A percentile compares a stretch with the other conserved stretches of the same genome.
phyloP scores from a whole-genome alignment of 1,140 invertebrate species.

The Frieseomelitta varia region DNA sequence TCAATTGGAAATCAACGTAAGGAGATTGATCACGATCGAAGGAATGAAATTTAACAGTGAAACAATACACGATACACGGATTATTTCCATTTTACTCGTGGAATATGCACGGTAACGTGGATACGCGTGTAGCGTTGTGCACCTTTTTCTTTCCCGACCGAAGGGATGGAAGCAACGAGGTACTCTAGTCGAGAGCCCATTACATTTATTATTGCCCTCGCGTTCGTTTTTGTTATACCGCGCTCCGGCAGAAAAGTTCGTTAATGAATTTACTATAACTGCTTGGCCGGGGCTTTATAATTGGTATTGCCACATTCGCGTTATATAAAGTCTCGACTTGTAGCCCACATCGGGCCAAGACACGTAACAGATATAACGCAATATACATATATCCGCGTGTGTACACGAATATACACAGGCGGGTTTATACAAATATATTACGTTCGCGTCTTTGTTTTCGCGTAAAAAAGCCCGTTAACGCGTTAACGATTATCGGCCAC shows the following conservation, averaged over 20 bases:
- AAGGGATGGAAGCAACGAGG: constrained; percentile 35
- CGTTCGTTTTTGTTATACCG: constrained; percentile 40
- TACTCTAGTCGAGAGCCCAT: constrained; percentile 45
- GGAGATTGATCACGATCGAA: too few relatives aligned
- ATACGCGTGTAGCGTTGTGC: not conserved
- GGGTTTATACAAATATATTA: not conserved
- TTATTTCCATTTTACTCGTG: constrained; percentile 17
- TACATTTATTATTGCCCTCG: constrained; percentile 51
- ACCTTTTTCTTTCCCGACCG: not conserved
- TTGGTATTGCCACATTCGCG: constrained; percentile 48
- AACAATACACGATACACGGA: constrained; percentile 6
- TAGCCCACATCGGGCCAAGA: constrained; percentile 9
- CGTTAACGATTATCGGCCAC: constrained; percentile 1
- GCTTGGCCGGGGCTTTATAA: constrained; percentile 42
- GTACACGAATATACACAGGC: not conserved
- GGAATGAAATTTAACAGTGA: not conserved
- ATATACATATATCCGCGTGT: not conserved
- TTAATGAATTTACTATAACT: constrained; percentile 55
- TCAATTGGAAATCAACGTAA: not conserved
- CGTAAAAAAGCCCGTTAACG: constrained; percentile 2
- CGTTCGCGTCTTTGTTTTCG: not conserved
- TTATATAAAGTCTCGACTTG: constrained; percentile 41
- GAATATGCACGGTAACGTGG: not conserved
- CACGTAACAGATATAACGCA: not conserved
- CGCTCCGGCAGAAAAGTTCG: constrained; percentile 38